Conservation (phyloP, 2,888 invertebrate genomes). For the Eudemis profundana region DNA sequence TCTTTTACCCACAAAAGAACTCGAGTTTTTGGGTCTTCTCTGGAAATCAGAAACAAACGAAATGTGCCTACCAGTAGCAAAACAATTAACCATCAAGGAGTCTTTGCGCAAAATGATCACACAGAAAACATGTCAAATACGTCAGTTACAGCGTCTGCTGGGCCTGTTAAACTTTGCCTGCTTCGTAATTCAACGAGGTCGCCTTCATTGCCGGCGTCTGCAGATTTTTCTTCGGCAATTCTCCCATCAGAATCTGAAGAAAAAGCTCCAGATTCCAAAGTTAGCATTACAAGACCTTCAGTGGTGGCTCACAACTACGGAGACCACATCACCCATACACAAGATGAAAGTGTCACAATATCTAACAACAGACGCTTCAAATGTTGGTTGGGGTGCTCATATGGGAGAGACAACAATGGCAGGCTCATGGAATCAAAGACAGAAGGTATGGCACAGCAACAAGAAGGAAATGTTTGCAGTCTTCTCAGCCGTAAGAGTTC, state of each 20-base stretch:
- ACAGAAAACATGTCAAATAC: background rate
- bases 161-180: constrained; percentile 16
- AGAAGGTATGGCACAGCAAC: too few species aligned
- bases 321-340: background rate
- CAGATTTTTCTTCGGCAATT: constrained; percentile 17
- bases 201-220: constrained; percentile 16
- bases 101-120: background rate
- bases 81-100: constrained; percentile 1
- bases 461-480: constrained; percentile 42
- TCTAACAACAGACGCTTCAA: constrained; percentile 45
- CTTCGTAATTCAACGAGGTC: constrained; percentile 15
- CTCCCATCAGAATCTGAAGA: background rate
- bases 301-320: constrained; percentile 40
- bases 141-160: constrained; percentile 16
- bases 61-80: background rate
- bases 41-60: background rate
- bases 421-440: too few species aligned
- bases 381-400: constrained; percentile 46
- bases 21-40: background rate
- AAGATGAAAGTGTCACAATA: constrained; percentile 4
- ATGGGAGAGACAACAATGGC: too few species aligned
- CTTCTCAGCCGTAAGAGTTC: constrained; percentile 22
- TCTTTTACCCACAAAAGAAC: too few species aligned
- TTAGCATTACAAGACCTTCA: background rate
- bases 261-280: background rate